Conservation (phyloP, 2,113 vertebrate genomes). For the Psilopsiagon aurifrons region DNA sequence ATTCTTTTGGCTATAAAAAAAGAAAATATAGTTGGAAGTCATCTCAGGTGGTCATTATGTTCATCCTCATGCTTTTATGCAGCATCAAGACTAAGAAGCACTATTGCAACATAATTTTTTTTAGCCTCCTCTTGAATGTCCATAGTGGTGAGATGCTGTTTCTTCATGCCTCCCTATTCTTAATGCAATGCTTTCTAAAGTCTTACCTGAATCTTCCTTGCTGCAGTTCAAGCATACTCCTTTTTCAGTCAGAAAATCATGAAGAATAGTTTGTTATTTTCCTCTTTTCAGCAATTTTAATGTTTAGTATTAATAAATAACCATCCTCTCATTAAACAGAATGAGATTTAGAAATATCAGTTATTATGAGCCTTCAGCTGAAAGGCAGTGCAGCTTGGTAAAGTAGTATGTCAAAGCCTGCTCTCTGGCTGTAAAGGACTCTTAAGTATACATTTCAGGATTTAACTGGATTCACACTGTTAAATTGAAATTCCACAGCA, state of each 20-base stretch:
- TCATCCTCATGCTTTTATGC: background rate
- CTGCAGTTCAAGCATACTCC: background rate
- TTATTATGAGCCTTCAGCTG: background rate
- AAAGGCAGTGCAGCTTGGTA: background rate
- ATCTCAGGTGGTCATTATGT: background rate
- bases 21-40: background rate
- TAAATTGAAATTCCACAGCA: conserved; percentile 48
- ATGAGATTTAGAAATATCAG: background rate
- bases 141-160: background rate
- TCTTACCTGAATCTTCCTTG: background rate
- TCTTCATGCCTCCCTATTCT: background rate
- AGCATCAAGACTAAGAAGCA: background rate
- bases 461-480: background rate
- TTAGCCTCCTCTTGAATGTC: background rate
- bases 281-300: background rate
- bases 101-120: background rate
- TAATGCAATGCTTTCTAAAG: background rate
- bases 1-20: background rate
- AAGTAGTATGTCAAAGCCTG: background rate
- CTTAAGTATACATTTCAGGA: background rate
- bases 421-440: background rate
- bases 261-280: background rate
- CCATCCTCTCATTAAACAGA: background rate
- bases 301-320: background rate
- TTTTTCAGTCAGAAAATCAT: background rate